Evolutionary conservation across 1,140 invertebrate species (phyloP), one percentile per base, ranked within the genome.

Genomic region (Leptoteleia sp.): DNA sequence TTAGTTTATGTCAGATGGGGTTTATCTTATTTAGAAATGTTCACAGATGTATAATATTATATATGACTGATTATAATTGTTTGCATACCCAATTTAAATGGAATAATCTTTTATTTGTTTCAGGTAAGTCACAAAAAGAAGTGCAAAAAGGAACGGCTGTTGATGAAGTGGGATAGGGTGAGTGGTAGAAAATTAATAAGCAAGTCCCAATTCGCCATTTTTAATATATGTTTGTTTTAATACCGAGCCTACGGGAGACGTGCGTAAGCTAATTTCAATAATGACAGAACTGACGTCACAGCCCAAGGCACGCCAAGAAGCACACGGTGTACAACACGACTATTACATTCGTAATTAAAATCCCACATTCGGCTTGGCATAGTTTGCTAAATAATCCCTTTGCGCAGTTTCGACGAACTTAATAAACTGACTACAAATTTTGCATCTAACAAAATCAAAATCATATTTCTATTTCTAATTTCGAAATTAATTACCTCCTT

Each of bases 291-390:
- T 76, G 55, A 70, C 64, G 57, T n/a, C 35, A 43, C 12, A 55
- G 48, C 57, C 64, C 33, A 27, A 62, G 57, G 57, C 42, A 48
- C 15, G 13, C 11, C 37, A 35, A 38, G 50, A 17, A 70, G 64
- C 50, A 64, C 48, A 48, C 40, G 59, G 19, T 52, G 59, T 70
- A 52, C 29, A 52, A 65, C 52, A 77, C 37, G 50, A 65, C 52
- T 77, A 65, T 71, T 62, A 64, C 52, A 65, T 70, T 70, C 59
- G 75, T 71, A 65, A 64, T 76, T 76, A 64, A 76, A 70, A 77
- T n/a, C 31, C 38, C 25, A 57, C 55, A 57, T 65, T 57, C 65
- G 43, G 59, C 52, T 64, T 65, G 61, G 43, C 61, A 59, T 15
- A 50, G 48, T n/a, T 75, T 50, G 52, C 31, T 43, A 7, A 65